A percentile compares a stretch with the other conserved stretches of the same genome.
These are phyloP conservation scores for Dusona sp. DNA, from an alignment of 2,888 invertebrate genomes.

Conservation along the genomic window DNA sequence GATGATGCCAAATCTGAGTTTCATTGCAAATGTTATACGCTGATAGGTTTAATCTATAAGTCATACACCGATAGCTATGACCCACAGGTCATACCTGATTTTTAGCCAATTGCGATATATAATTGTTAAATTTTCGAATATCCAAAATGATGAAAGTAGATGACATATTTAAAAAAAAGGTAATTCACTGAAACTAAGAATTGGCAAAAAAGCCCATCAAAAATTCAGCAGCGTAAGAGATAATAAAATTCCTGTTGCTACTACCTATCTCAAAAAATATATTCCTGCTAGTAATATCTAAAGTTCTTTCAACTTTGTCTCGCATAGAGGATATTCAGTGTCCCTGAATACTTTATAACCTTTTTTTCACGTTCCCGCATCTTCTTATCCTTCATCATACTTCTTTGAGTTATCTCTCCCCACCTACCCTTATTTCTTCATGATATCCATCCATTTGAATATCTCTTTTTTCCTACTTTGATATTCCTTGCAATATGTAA, in stretches of 20 bases:
- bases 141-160: background rate
- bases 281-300: background rate
- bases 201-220: background rate
- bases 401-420: background rate
- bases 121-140: background rate
- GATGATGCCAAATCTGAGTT: background rate
- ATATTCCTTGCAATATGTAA: slow-evolving; percentile 37
- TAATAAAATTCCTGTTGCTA: background rate
- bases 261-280: background rate
- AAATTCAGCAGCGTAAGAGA: background rate
- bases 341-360: slow-evolving; percentile 15
- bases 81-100: too few species aligned
- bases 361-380: slow-evolving; percentile 7
- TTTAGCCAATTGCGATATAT: background rate
- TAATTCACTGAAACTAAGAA: background rate
- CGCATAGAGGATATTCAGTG: background rate
- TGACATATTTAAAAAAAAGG: background rate
- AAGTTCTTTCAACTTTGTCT: slow-evolving; percentile 5
- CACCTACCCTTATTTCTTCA: background rate
- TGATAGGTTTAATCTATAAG: background rate
- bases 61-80: too few species aligned
- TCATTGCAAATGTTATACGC: background rate
- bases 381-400: slow-evolving; percentile 19
- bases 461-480: background rate
- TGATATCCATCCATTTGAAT: slow-evolving; percentile 15